Base-by-base conservation (phyloP, 2,888 invertebrate genomes). In the Sinodicranocentrus sp. region DNA sequence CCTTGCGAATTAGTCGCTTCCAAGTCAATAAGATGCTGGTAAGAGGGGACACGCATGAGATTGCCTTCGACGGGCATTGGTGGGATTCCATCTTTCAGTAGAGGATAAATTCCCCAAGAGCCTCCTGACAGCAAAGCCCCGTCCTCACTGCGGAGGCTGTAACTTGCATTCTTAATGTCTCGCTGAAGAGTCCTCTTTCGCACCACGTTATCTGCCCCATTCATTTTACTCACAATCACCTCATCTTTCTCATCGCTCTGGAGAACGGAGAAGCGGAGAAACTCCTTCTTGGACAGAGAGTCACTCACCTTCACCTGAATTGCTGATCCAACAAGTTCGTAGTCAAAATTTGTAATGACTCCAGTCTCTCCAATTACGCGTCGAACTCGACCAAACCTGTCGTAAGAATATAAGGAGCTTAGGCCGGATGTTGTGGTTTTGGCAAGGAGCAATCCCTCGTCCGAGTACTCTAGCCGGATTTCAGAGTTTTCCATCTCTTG, bases 401-500 rank as follows among this genome's bases (percentile, higher is more conserved):
- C 88, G 95, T 95, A 88, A 0, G 86, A 67, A 75, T 88, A 88
- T 10, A 88, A 72, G 0, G 87, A 86, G 63, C 82, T 86, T 6
- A 89, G 78, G 3, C 90, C 89, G 1, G 88, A 88, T 5, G 89
- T 88, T 2, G 89, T 88, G 6, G 89, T 86, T 26, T 89, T 88
- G 65, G 89, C 89, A n/a, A 88, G 89, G 26, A 98, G 92, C 84
- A 98, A 92, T 19, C 97, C 98, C 13, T 95, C 94, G 88, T 95
- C 95, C 88, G 95, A 95, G 90, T 98, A 98, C 90, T 97, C 96
- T 90, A 98, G 91, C 90, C 96, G 95, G 84, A 97, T 95, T 90
- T 97, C 96, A 26, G 96, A 94, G 88, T 96, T 94, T 80, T 97
- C 97, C 89, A 97, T 96, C 90, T 97, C 96, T 2, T 91, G 91